Conservation (phyloP, 2,113 vertebrate genomes). For the Stictonetta naevosa region DNA sequence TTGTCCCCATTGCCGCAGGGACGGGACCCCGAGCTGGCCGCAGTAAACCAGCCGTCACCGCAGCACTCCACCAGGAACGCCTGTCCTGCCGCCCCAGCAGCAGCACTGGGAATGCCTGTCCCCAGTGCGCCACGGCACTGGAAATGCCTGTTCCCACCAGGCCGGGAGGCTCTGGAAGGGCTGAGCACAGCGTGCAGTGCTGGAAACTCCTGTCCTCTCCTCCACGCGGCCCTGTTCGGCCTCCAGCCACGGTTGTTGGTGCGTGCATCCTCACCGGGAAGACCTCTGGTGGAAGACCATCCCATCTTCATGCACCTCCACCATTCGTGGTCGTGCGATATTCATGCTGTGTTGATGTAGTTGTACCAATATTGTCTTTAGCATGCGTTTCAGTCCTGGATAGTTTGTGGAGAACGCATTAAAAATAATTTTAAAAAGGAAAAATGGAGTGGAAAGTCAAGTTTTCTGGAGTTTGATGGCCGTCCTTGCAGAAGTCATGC, state of each 20-base stretch:
- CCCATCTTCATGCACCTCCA: not conserved
- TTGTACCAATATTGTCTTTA: rapidly evolving
- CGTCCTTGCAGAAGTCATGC: not conserved
- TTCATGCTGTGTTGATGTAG: rapidly evolving
- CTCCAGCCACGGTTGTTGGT: not conserved
- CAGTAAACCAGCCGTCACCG: rapidly evolving
- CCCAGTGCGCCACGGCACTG: rapidly evolving
- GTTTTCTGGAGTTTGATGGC: not conserved
- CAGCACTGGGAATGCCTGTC: not conserved
- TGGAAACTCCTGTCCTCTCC: not conserved
- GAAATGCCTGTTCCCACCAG: not conserved
- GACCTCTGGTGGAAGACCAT: not conserved
- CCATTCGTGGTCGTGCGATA: not conserved
- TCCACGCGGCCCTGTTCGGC: not conserved
- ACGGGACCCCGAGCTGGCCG: rapidly evolving
- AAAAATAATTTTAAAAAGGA: not conserved
- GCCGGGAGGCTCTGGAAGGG: not conserved
- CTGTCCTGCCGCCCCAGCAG: not conserved
- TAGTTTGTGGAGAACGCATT: not conserved
- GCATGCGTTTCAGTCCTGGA: not conserved
- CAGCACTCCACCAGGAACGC: rapidly evolving
- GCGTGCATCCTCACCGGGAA: not conserved
- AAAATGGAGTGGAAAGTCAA: not conserved
- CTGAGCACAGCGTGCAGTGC: not conserved
- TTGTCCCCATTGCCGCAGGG: not conserved